These are phyloP conservation scores for Falcaria lacertinaria DNA, from an alignment of 2,888 invertebrate genomes.

Conservation along the genomic window DNA sequence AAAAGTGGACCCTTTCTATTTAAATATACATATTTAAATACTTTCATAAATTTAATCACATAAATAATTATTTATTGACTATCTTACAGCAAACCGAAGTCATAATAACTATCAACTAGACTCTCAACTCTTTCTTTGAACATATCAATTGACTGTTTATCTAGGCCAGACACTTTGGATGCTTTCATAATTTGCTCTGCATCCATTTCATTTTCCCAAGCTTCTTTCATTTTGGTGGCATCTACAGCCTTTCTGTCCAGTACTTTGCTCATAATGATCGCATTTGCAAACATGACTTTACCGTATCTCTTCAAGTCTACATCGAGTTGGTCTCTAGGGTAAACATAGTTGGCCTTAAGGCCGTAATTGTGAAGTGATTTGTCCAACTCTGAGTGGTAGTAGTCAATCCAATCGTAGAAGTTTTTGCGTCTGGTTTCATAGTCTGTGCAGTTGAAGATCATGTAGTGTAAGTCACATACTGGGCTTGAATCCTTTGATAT, in stretches of 20 bases:
- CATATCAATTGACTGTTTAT: slow-evolving; percentile 11
- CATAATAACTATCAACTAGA: slow-evolving; percentile 23
- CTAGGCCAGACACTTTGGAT: slow-evolving; percentile 4
- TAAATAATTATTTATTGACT: slow-evolving; percentile 1
- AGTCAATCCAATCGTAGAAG: slow-evolving; percentile 23
- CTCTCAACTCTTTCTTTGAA: slow-evolving; percentile 24
- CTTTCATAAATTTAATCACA: too few relatives aligned
- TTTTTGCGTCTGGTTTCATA: slow-evolving; percentile 26
- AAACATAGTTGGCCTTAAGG: slow-evolving; percentile 25
- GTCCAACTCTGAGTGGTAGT: slow-evolving; percentile 28
- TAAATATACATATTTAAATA: not conserved
- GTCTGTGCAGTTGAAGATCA: slow-evolving; percentile 39
- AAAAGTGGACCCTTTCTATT: too few relatives aligned
- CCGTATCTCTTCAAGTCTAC: slow-evolving; percentile 30
- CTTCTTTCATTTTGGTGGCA: slow-evolving; percentile 16
- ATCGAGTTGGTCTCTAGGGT: slow-evolving; percentile 32
- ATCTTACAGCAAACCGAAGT: slow-evolving; percentile 20
- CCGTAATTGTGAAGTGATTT: slow-evolving; percentile 23
- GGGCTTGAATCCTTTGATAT: slow-evolving; percentile 29
- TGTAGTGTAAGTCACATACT: slow-evolving; percentile 31
- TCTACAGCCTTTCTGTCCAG: slow-evolving; percentile 23
- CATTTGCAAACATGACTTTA: slow-evolving; percentile 17
- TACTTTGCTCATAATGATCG: slow-evolving; percentile 16
- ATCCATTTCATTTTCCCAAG: slow-evolving; percentile 4
- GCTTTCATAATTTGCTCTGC: slow-evolving; percentile 1